These are phyloP conservation scores for Pomatorhinus ruficollis DNA, from an alignment of 2,113 vertebrate genomes.

Conservation along the genomic window DNA sequence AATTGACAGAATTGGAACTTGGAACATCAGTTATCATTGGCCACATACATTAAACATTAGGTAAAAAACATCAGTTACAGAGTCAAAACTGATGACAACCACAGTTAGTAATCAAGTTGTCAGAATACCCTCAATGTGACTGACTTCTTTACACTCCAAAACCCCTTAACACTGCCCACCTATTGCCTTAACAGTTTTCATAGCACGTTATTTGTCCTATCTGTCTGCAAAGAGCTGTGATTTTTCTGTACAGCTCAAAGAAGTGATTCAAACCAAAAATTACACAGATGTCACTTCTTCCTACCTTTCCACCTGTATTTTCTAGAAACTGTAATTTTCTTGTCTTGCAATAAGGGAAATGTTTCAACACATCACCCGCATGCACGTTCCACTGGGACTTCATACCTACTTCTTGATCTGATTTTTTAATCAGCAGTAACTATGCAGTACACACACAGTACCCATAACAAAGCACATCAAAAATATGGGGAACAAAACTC, in stretches of 20 bases:
- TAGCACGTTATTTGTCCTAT: not conserved
- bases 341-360: not conserved
- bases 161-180: not conserved
- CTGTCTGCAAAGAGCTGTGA: not conserved
- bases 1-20: not conserved
- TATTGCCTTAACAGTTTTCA: not conserved
- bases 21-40: not conserved
- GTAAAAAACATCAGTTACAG: not conserved
- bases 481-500: not conserved
- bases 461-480: not conserved
- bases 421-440: not conserved
- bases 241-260: not conserved
- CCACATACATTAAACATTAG: not conserved
- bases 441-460: not conserved
- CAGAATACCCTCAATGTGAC: not conserved
- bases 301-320: not conserved
- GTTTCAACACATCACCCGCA: not conserved
- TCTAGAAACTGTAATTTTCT: not conserved
- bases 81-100: not conserved
- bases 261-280: not conserved
- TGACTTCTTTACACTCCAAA: not conserved
- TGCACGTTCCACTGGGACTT: not conserved
- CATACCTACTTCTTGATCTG: not conserved
- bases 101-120: not conserved
- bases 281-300: not conserved